Evolutionary conservation across 1,140 invertebrate genomes (phyloP).

Genomic region (Meloidogyne exigua): DNA sequence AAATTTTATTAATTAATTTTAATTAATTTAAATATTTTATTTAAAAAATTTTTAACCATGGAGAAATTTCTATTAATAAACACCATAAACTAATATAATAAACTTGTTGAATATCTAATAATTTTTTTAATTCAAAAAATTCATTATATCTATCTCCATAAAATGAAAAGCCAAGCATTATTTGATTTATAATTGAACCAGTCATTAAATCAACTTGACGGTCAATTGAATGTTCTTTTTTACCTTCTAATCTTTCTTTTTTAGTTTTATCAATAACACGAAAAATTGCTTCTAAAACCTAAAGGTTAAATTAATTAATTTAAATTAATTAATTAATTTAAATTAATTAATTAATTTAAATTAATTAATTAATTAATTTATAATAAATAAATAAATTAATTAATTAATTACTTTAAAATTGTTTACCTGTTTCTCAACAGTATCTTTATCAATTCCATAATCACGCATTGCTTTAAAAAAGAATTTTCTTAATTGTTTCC

Average conservation of each 20-base stretch:
- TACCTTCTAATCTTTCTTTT: background rate
- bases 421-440: constrained; percentile 72
- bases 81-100: constrained; percentile 16
- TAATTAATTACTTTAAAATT: background rate
- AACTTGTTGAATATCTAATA: constrained; percentile 16
- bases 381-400: background rate
- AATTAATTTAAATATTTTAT: background rate
- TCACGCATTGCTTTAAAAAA: constrained; percentile 73
- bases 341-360: background rate
- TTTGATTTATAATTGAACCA: constrained; percentile 22
- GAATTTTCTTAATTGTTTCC: constrained; percentile 79
- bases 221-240: constrained; percentile 16
- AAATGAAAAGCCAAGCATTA: constrained; percentile 23
- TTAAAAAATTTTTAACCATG: constrained; percentile 19
- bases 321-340: background rate
- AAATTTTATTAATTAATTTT: too few species aligned
- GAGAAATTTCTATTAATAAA: constrained; percentile 13
- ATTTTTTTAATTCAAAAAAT: background rate
- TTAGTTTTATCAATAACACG: constrained; percentile 12
- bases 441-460: constrained; percentile 74
- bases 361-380: background rate
- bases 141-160: constrained; percentile 6
- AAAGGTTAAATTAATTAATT: background rate
- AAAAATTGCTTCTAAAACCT: constrained; percentile 19
- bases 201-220: constrained; percentile 17